These are phyloP conservation scores for Catharus bicknelli DNA, from an alignment of 2,113 vertebrate species.

Conservation along the genomic window DNA sequence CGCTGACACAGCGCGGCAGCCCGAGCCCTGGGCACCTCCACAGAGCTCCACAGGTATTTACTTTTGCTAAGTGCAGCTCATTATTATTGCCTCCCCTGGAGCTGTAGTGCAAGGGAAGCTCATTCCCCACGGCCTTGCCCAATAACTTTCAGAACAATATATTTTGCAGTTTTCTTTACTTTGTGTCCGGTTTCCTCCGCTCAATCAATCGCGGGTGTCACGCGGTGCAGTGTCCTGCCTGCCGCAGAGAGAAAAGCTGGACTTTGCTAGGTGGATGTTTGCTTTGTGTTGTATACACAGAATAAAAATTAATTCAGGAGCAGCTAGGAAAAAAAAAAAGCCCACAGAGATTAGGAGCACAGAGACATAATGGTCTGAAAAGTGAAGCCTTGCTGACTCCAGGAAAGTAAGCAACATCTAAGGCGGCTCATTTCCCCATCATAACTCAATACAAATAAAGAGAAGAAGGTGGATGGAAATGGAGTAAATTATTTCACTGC, in stretches of 20 bases:
- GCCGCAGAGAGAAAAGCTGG: neutral
- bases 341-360: neutral
- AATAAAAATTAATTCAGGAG: constrained; percentile 23
- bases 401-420: neutral
- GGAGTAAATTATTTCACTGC: constrained; percentile 27
- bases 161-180: constrained; percentile 34
- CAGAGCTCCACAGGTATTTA: neutral
- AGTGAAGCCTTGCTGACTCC: neutral
- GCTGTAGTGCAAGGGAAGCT: neutral
- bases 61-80: constrained; percentile 23
- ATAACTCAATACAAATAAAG: constrained; percentile 1
- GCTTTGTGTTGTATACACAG: constrained; percentile 52
- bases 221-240: neutral
- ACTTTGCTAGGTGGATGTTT: constrained; percentile 16
- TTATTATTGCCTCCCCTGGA: constrained; percentile 13
- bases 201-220: neutral
- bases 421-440: neutral
- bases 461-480: constrained; percentile 31
- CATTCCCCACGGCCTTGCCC: constrained; percentile 24
- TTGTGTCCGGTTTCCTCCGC: neutral
- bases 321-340: neutral
- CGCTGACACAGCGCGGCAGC: fast-evolving
- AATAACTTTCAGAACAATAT: neutral
- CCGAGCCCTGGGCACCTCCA: neutral
- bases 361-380: neutral